Percentiles rank a stretch among this genome's conserved stretches.
These are phyloP conservation scores for Archivesica marissinica DNA, from an alignment of 1,140 invertebrate species.

Conservation along the genomic window DNA sequence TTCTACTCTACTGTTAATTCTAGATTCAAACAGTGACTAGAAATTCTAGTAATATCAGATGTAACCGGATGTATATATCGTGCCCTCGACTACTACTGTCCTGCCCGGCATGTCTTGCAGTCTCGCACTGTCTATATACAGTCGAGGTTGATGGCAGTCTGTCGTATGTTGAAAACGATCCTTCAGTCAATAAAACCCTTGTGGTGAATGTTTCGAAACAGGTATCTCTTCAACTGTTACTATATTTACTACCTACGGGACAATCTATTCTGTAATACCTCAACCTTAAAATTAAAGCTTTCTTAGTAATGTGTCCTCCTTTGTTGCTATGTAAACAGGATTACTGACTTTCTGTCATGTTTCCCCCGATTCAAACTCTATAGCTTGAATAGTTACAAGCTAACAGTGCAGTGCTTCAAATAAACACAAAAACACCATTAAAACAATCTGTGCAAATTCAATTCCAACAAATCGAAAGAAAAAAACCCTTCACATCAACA, in stretches of 20 bases:
- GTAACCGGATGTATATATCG: not conserved
- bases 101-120: not conserved
- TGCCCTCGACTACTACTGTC: not conserved
- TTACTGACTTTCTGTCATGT: no score
- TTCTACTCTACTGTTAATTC: not conserved
- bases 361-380: no score
- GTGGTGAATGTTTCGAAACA: not conserved
- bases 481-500: not conserved
- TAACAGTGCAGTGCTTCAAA: no score
- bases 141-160: not conserved
- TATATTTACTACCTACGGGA: no score
- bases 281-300: no score
- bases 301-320: no score
- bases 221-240: not conserved
- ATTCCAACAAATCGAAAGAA: not conserved
- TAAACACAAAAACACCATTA: no score
- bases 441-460: no score
- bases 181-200: not conserved
- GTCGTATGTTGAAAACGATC: not conserved
- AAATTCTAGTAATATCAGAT: slow-evolving; percentile 18
- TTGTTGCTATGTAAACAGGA: no score
- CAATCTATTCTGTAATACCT: no score
- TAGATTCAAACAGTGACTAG: slow-evolving; percentile 27
- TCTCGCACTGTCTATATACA: not conserved
- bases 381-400: no score